Evolutionary conservation across 2,888 invertebrate species (phyloP), one percentile per base, ranked within the genome.

Genomic region (Anthophora plumipes): DNA sequence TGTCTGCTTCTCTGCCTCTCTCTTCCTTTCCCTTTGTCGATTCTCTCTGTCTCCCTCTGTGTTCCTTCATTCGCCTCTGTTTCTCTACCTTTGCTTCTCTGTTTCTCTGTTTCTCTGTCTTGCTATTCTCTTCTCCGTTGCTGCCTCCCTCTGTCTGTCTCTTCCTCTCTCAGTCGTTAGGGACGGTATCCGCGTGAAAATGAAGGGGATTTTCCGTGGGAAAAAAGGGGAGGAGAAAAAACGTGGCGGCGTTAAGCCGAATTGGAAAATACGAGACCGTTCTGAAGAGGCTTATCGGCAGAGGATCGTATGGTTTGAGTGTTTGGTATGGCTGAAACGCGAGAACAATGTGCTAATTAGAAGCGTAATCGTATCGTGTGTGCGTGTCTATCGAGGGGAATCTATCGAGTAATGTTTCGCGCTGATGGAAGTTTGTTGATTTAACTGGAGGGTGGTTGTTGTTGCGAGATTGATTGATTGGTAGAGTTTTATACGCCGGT

Each of bases 291-390:
- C 31, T 68, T 68, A 68, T 31, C 31, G n/a, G 55, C 14, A 2
- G 43, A 43, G 22, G n/a, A 31, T 55, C 43, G 20, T 39, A 31
- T 12, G 17, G 39, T 8, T 31, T 20, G 61, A 54, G 41, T 41
- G 61, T 71, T 71, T 52, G 54, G 31, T 41, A 52, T 41, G 41
- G 70, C 41, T 43, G 52, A 61, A 52, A 61, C 61, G 41, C 14
- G 52, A 52, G 70, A 61, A 52, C 52, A 52, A 71, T 52, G 70
- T 61, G 61, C 61, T 71, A 71, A 71, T 71, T 71, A 71, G 61
- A 52, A 71, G 61, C 52, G 61, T 61, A 71, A 71, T 61, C 70
- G 61, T 52, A 52, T 71, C 22, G 52, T 43, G 52, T 43, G 41
- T 52, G 41, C 17, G 52, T 25, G 50, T 43, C 46, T 41, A 52